phyloP scores from a whole-genome alignment of 2,113 vertebrate genomes.

The Halichoerus grypus region DNA sequence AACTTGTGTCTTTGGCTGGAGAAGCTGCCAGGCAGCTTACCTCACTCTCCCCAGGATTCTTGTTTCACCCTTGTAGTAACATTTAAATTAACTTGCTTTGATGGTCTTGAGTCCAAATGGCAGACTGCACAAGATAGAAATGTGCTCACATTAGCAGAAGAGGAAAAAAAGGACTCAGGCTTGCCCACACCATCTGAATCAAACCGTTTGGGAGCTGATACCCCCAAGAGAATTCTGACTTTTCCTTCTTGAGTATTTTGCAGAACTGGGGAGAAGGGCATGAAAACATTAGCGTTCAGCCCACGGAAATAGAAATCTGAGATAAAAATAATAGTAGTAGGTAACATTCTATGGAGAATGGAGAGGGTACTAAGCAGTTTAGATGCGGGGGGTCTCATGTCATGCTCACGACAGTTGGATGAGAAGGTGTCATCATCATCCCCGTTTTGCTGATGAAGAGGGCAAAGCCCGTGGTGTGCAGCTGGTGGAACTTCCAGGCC shows the following conservation, averaged over 20 bases:
- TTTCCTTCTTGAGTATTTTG: slow-evolving; percentile 37
- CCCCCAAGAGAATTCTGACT: neutral
- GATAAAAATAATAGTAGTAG: neutral
- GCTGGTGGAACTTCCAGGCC: neutral
- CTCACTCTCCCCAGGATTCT: slow-evolving; percentile 38
- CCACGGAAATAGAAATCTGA: neutral
- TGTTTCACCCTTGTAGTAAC: slow-evolving; percentile 31
- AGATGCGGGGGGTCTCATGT: neutral
- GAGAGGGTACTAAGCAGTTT: neutral
- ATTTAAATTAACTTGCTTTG: slow-evolving; percentile 60
- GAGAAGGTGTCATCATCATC: neutral
- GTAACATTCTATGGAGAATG: neutral
- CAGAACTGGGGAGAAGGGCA: neutral
- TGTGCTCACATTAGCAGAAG: slow-evolving; percentile 51
- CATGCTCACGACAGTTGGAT: neutral
- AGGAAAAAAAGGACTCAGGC: neutral
- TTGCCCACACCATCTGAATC: neutral
- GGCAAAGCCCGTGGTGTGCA: too few relatives aligned
- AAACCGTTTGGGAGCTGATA: neutral
- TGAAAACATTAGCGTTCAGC: neutral
- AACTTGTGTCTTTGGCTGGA: neutral
- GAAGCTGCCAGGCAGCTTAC: slow-evolving; percentile 32
- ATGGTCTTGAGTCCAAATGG: slow-evolving; percentile 1
- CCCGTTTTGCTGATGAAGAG: neutral
- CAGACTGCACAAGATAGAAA: slow-evolving; percentile 9